Conservation (phyloP, 2,797 vertebrate genomes). For the Adrianichthys oophorus region DNA sequence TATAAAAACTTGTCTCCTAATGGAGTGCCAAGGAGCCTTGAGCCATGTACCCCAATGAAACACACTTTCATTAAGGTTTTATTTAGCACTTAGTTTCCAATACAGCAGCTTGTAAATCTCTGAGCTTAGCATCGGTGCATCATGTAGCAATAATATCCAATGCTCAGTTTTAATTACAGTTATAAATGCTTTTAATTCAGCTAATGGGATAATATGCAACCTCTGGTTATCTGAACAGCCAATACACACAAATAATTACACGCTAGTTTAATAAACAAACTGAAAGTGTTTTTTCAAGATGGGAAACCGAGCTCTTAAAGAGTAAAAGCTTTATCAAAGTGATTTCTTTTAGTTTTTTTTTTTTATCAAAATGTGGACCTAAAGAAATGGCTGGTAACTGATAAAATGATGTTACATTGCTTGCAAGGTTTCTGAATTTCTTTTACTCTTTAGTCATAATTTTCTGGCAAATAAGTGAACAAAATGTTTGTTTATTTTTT, state of each 20-base stretch:
- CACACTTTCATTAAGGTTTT: conserved; percentile 40
- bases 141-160: conserved; percentile 13
- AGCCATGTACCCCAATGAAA: conserved; percentile 31
- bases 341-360: not conserved
- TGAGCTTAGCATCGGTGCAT: conserved; percentile 15
- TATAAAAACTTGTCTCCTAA: no score
- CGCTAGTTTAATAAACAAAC: not conserved
- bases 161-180: conserved; percentile 20
- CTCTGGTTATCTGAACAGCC: conserved; percentile 9
- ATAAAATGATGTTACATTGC: no score
- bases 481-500: no score
- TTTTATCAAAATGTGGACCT: no score
- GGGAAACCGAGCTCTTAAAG: not conserved
- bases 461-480: no score
- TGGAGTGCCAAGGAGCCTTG: conserved; percentile 21
- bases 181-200: conserved; percentile 37
- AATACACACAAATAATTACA: conserved; percentile 1
- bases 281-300: not conserved
- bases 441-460: no score
- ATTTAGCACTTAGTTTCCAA: conserved; percentile 25
- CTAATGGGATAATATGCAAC: conserved; percentile 10
- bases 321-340: not conserved
- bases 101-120: conserved; percentile 25
- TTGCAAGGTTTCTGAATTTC: no score
- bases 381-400: no score